Evolutionary conservation across 2,888 invertebrate species (phyloP).

Genomic region (Ceramica pisi): DNA sequence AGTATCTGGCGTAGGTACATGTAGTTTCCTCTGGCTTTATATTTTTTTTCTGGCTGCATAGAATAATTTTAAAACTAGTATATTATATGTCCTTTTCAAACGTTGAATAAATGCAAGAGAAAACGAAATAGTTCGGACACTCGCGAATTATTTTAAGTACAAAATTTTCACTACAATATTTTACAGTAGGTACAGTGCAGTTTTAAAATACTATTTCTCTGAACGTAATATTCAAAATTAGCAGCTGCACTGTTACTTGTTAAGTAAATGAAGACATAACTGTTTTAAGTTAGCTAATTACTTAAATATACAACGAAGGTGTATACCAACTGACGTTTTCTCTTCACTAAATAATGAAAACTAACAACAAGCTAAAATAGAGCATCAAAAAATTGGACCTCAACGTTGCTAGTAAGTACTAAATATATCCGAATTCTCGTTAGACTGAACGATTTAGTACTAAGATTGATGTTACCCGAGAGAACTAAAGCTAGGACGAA

Average conservation of each 20-base stretch:
- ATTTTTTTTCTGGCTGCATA: no score
- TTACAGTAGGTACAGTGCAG: background rate
- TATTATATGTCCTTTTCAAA: background rate
- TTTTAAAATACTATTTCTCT: slow-evolving; percentile 4
- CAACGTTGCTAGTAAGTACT: no score
- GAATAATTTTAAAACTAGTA: background rate
- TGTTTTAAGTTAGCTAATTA: slow-evolving; percentile 43
- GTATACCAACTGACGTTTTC: slow-evolving; percentile 27
- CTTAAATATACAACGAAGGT: slow-evolving; percentile 26
- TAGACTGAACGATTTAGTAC: background rate
- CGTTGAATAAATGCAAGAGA: background rate
- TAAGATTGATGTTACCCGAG: slow-evolving; percentile 10
- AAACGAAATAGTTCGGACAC: background rate
- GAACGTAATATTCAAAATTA: slow-evolving; percentile 9
- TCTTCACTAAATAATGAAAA: slow-evolving; percentile 18
- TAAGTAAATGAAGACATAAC: slow-evolving; percentile 22
- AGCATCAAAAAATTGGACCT: no score
- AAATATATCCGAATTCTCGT: background rate
- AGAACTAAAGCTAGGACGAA: slow-evolving; percentile 21
- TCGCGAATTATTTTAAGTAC: slow-evolving; percentile 3
- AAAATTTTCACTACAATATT: slow-evolving; percentile 12
- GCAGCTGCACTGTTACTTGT: slow-evolving; percentile 22
- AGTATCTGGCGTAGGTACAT: no score
- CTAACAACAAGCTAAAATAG: no score
- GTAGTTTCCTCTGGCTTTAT: no score